phyloP scores from a whole-genome alignment of 2,888 invertebrate species.

The Anoncus sp. region DNA sequence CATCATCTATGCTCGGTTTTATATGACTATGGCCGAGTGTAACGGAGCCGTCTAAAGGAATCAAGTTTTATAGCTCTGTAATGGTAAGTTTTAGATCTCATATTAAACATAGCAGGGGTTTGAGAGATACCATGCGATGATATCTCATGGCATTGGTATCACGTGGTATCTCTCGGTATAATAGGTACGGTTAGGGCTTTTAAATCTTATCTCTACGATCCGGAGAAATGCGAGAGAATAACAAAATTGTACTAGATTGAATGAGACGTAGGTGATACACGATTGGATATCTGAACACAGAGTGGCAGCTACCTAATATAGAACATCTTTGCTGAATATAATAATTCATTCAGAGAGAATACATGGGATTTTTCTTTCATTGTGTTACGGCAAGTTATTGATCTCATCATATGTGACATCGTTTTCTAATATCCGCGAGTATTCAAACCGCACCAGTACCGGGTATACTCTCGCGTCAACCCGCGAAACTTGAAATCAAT shows the following conservation, averaged over 20 bases:
- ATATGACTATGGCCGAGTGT: slow-evolving; percentile 35
- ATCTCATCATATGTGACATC: background rate
- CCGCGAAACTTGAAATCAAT: background rate
- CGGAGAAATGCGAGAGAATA: slow-evolving; percentile 37
- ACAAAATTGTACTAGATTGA: slow-evolving; percentile 6
- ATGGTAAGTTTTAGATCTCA: slow-evolving; percentile 24
- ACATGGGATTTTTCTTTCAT: background rate
- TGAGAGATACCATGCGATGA: too few relatives aligned
- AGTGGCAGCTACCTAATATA: too few relatives aligned
- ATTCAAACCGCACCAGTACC: background rate
- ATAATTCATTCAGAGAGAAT: too few relatives aligned
- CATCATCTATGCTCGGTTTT: slow-evolving; percentile 37
- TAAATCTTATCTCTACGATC: slow-evolving; percentile 25
- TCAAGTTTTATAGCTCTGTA: slow-evolving; percentile 48
- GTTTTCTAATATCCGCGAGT: background rate
- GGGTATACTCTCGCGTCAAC: background rate
- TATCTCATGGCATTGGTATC: too few relatives aligned
- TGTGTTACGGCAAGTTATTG: background rate
- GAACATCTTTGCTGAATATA: background rate
- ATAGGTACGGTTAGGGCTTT: slow-evolving; percentile 8
- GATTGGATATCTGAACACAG: too few relatives aligned
- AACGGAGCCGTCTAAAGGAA: slow-evolving; percentile 38
- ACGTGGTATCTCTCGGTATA: slow-evolving; percentile 23
- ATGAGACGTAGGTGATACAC: background rate
- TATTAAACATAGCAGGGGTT: too few relatives aligned